Percentiles rank a stretch among this genome's conserved stretches.
phyloP scores from a whole-genome alignment of 2,113 vertebrate species.

The Pipa parva region DNA sequence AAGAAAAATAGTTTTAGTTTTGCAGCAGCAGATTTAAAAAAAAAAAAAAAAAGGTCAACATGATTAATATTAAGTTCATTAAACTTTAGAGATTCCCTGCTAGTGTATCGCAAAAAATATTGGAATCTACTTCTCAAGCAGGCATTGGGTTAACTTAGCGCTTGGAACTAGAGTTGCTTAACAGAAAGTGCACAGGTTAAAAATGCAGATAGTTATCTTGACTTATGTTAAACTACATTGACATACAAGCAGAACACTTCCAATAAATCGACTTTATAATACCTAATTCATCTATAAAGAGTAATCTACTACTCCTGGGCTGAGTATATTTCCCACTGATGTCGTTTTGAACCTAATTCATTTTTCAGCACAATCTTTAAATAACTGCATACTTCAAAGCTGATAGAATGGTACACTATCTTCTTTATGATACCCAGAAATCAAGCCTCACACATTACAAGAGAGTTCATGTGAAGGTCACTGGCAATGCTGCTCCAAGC shows the following conservation, averaged over 20 bases:
- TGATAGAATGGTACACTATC: constrained; percentile 43
- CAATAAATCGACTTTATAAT: constrained; percentile 43
- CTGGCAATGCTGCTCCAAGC: not conserved
- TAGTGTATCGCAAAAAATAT: no score
- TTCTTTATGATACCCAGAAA: constrained; percentile 43
- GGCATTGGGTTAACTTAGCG: not conserved
- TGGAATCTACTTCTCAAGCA: not conserved
- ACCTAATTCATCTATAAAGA: constrained; percentile 43
- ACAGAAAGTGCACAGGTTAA: constrained; percentile 14
- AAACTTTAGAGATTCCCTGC: not conserved
- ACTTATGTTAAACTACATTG: constrained; percentile 41
- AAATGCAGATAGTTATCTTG: constrained; percentile 40
- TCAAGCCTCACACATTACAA: constrained; percentile 37
- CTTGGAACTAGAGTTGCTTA: constrained; percentile 16
- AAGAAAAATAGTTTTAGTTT: no score
- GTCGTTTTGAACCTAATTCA: constrained; percentile 42
- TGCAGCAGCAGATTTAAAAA: no score
- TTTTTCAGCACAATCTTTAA: constrained; percentile 43
- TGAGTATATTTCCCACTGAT: constrained; percentile 43
- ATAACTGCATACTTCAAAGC: constrained; percentile 43
- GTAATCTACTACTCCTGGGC: constrained; percentile 41
- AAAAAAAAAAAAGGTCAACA: no score
- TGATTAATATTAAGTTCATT: no score
- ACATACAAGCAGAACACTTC: constrained; percentile 36
- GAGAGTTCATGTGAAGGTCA: constrained; percentile 39